Evolutionary conservation across 2,888 invertebrate species (phyloP), one percentile per base, ranked within the genome.

Genomic region (Xestia sexstrigata): DNA sequence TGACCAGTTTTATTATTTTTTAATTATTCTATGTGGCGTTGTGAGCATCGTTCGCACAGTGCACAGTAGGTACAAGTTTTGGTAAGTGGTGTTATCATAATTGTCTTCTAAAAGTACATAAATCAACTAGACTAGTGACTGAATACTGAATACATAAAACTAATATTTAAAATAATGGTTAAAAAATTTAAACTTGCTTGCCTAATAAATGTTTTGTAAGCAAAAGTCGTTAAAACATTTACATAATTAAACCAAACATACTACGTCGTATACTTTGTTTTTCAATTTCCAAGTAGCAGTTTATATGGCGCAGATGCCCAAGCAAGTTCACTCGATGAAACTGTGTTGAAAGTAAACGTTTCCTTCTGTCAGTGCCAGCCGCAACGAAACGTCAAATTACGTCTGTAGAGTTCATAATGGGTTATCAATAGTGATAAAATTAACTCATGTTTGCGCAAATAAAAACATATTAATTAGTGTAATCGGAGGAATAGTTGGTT

Each of bases 381-480:
- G n/a, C 15, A 52, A 62, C 81, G 79, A 86, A 89, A 91, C 87
- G 88, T 90, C 89, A 89, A 86, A 42, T 78, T 81, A 76, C 70
- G 90, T 89, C 88, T 72, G 83, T 94, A 95, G 85, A 94, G 96
- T 95, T 96, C 96, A 96, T 82, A 93, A 89, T 96, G 92, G 96
- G 96, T 96, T 96, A 96, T 96, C 96, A 92, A 75, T 82, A 81
- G 74, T 90, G 94, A 94, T 95, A 94, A 93, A 91, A 87, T 90
- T 86, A 81, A 86, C 78, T 76, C 81, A 83, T 87, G 89, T 92
- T 91, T 90, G 80, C 88, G 84, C 83, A 88, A 92, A 90, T 85
- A 92, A 92, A 88, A 90, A 89, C 89, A 89, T 83, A 90, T 89
- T 87, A 52, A 60, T 84, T 78, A 87, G 74, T 87, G 79, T 86